Evolutionary conservation across 2,113 vertebrate species (phyloP).

Genomic region (Acanthisitta chloris): DNA sequence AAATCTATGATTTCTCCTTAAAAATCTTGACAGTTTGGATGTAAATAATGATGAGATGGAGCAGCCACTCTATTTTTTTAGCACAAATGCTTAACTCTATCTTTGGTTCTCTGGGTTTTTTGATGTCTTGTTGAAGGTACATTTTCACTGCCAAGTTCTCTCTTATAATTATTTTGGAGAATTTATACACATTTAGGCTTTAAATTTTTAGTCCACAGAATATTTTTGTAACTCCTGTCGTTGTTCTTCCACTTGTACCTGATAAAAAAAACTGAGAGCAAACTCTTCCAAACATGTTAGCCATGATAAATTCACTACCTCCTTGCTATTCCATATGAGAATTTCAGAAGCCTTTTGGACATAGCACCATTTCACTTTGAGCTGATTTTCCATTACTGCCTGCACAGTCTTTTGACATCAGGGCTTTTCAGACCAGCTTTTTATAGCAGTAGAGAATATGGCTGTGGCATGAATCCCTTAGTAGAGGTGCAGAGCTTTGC

Average conservation of each 20-base stretch:
- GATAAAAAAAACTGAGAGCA: background rate
- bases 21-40: background rate
- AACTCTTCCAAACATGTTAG: background rate
- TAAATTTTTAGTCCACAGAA: background rate
- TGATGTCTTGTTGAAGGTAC: background rate
- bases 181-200: background rate
- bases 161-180: background rate
- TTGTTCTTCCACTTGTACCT: background rate
- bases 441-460: background rate
- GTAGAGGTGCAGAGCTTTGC: background rate
- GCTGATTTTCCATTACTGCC: background rate
- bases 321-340: background rate
- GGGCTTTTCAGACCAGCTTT: background rate
- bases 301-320: background rate
- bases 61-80: accelerated
- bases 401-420: background rate
- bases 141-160: background rate
- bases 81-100: background rate
- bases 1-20: background rate
- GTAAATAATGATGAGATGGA: background rate
- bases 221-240: background rate
- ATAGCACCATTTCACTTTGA: background rate
- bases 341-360: background rate
- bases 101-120: background rate
- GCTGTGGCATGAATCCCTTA: background rate